Evolutionary conservation across 2,113 vertebrate genomes (phyloP).

Genomic region (Cavia aperea): DNA sequence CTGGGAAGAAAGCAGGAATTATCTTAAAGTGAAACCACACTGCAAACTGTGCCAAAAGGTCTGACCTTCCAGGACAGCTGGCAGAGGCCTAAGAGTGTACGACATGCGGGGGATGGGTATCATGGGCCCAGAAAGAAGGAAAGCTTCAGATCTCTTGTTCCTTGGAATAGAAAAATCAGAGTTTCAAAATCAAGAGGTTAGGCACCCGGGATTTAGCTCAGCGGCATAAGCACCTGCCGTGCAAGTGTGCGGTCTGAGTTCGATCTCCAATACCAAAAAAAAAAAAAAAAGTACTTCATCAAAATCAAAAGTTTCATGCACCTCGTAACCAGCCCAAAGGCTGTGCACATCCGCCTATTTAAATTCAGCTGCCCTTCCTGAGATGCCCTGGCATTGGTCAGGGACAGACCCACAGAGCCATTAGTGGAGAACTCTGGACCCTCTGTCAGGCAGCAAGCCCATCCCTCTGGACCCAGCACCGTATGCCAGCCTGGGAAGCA

Average conservation of each 20-base stretch:
- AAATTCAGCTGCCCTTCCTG: not conserved
- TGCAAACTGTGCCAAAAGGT: conserved; percentile 51
- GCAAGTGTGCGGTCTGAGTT: too few relatives aligned
- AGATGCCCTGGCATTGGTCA: not conserved
- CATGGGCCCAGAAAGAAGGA: not conserved
- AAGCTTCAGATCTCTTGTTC: not conserved
- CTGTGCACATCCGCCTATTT: not conserved
- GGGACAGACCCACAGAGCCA: not conserved
- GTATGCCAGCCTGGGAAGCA: not conserved
- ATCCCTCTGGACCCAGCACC: not conserved
- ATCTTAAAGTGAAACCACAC: conserved; percentile 65
- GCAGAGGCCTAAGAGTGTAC: conserved; percentile 27
- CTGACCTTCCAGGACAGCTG: conserved; percentile 56
- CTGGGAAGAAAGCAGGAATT: conserved; percentile 39
- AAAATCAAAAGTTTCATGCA: not conserved
- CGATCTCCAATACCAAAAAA: too few relatives aligned
- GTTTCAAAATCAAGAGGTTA: too few relatives aligned
- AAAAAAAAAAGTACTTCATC: too few relatives aligned
- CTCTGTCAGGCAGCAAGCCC: not conserved
- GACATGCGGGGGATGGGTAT: not conserved
- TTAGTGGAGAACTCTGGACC: not conserved
- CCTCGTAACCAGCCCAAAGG: not conserved
- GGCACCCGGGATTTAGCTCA: too few relatives aligned
- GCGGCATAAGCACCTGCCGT: too few relatives aligned
- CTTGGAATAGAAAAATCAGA: not conserved